Evolutionary conservation across 2,888 invertebrate species (phyloP), one percentile per base, ranked within the genome.

Genomic region (Cephus pygmeus): DNA sequence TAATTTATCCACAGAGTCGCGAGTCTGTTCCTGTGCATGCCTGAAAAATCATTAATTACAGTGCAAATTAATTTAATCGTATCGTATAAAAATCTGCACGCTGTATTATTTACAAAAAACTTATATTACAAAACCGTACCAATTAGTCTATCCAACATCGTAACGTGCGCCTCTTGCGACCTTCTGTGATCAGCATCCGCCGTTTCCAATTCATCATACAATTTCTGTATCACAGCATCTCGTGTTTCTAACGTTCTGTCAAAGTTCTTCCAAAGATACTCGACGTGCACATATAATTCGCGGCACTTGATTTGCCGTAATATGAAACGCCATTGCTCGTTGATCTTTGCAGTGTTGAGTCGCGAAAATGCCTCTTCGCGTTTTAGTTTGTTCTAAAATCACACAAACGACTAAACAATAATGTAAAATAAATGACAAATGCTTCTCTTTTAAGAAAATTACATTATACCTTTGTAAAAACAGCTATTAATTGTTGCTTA

Each of bases 251-350:
- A 84, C n/a, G 94, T 92, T 85, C 93, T 92, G 84, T 94, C 93
- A 88, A 95, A 95, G 83, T 93, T 93, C 75, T 92, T 89, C 88
- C 93, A 92, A 88, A 95, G 91, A 79, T 94, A 93, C 93, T 94
- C 92, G 73, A 96, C 94, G 83, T 96, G 95, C 68, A 94, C 92
- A 69, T 94, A 93, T 92, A 97, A 93, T 87, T 96, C 95, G 79
- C 94, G 94, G 87, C 95, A 95, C 92, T 97, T 97, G 76, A 95
- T 93, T 88, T 94, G 94, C 0, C 97, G 93, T 77, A 97, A 91
- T 79, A 96, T 94, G 81, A 94, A 95, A 74, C 97, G 94, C 97
- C 97, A 97, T 90, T 95, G 94, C 91, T 96, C 96, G 88, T 97
- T 97, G 76, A 97, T 95, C 92, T 97, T 97, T 0, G 97, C 96